phyloP scores from a whole-genome alignment of 2,113 vertebrate genomes.

The Muscicapa adusta region DNA sequence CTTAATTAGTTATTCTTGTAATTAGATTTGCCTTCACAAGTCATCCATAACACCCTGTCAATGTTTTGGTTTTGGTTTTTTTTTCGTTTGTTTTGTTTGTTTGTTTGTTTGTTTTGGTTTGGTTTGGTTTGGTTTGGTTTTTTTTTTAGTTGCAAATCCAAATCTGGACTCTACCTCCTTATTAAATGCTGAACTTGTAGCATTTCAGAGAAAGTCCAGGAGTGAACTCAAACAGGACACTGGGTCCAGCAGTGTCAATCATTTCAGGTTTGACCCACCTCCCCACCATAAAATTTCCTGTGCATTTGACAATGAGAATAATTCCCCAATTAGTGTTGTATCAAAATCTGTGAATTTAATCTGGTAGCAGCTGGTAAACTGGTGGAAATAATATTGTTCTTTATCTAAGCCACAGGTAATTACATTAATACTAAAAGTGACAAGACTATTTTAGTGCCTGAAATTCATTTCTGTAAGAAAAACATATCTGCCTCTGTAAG shows the following conservation, averaged over 20 bases:
- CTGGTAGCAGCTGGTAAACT: background rate
- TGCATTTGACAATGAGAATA: background rate
- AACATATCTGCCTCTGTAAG: fast-evolving
- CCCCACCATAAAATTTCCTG: background rate
- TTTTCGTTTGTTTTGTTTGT: background rate
- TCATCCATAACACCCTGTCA: background rate
- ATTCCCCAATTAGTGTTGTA: fast-evolving
- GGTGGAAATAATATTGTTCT: background rate
- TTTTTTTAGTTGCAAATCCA: background rate
- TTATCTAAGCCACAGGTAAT: background rate
- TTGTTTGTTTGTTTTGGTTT: no score
- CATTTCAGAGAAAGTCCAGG: background rate
- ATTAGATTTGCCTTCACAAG: background rate
- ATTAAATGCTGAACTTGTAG: background rate
- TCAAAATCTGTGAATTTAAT: background rate
- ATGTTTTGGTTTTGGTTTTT: no score
- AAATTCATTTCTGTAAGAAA: background rate
- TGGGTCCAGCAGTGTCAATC: fast-evolving
- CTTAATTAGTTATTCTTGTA: background rate
- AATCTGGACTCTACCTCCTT: background rate
- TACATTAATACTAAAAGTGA: background rate
- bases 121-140: background rate
- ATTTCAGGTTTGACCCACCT: background rate
- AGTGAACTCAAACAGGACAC: background rate
- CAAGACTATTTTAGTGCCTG: background rate